phyloP scores from a whole-genome alignment of 2,113 vertebrate species.

The Alligator sinensis region DNA sequence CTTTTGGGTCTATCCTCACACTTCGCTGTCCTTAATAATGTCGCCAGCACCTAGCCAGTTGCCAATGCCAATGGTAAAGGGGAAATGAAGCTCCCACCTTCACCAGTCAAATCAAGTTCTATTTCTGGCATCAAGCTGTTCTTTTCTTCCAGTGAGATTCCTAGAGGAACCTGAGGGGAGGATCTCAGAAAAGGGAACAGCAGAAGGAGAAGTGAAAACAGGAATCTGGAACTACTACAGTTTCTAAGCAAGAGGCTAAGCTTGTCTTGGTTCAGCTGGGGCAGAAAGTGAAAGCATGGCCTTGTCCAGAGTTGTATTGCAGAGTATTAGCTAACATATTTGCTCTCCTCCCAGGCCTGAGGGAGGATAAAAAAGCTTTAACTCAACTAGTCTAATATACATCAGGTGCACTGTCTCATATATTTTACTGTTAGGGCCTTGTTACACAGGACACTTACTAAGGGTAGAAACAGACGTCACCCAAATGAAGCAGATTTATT shows the following conservation, averaged over 20 bases:
- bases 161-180: not conserved
- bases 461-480: no score
- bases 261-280: not conserved
- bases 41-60: not conserved
- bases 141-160: not conserved
- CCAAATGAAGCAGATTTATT: no score
- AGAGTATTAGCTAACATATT: not conserved
- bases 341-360: not conserved
- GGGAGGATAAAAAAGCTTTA: not conserved
- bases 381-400: not conserved
- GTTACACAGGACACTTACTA: no score
- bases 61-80: not conserved
- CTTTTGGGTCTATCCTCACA: not conserved
- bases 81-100: not conserved
- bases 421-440: no score
- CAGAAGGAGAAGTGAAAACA: not conserved
- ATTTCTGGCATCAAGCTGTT: not conserved
- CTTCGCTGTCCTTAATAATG: not conserved
- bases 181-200: not conserved
- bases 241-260: not conserved
- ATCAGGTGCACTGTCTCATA: not conserved
- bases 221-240: not conserved
- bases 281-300: not conserved
- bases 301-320: not conserved
- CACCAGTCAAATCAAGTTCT: not conserved